These are phyloP conservation scores for Melinaea marsaeus DNA, from an alignment of 2,888 invertebrate genomes.

Conservation along the genomic window DNA sequence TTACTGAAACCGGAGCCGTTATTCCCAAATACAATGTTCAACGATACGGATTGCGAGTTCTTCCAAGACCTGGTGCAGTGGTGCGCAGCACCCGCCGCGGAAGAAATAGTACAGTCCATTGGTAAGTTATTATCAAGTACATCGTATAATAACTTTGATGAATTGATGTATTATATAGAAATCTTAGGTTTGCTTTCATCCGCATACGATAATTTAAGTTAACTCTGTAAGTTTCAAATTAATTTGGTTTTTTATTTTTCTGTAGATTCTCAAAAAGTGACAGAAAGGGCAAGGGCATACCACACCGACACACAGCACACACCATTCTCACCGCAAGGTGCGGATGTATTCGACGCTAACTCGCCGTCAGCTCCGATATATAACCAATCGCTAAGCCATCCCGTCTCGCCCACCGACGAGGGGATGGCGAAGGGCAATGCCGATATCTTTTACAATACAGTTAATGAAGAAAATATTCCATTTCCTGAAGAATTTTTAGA, in stretches of 20 bases:
- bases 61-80: conserved; percentile 83
- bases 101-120: conserved; percentile 70
- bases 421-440: conserved; percentile 45
- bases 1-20: conserved; percentile 68
- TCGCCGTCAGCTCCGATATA: conserved; percentile 56
- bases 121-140: conserved; percentile 45
- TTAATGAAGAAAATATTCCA: conserved; percentile 41
- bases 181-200: too few relatives aligned
- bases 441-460: conserved; percentile 41
- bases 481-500: conserved; percentile 60
- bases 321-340: conserved; percentile 66
- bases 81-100: conserved; percentile 76
- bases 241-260: conserved; percentile 22
- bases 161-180: too few relatives aligned
- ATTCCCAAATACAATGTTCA: conserved; percentile 67
- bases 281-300: conserved; percentile 58
- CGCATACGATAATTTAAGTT: too few relatives aligned
- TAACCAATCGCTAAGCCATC: conserved; percentile 48
- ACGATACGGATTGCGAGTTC: conserved; percentile 80
- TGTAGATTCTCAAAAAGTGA: conserved; percentile 56
- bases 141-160: not conserved
- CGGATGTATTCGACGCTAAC: conserved; percentile 62
- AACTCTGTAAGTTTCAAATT: not conserved
- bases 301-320: conserved; percentile 68
- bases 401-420: conserved; percentile 54